Percentiles rank a stretch among this genome's conserved stretches.
Evolutionary conservation across 2,113 vertebrate species (phyloP).

Genomic region (Lepus europaeus): DNA sequence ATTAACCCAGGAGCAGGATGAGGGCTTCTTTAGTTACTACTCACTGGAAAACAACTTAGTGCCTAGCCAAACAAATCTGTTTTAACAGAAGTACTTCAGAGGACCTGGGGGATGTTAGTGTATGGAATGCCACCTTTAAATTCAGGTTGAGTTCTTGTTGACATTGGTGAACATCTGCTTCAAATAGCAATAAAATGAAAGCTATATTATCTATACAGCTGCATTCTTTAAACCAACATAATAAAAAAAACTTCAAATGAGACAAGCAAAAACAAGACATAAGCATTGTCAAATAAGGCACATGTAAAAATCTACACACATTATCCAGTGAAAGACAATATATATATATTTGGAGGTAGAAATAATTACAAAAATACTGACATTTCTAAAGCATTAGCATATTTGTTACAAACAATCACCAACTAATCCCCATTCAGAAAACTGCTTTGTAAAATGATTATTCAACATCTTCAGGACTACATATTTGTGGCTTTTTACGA

Average conservation of each 20-base stretch:
- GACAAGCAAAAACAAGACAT: conserved; percentile 83
- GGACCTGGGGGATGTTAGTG: conserved; percentile 74
- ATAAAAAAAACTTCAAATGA: conserved; percentile 85
- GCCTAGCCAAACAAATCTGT: conserved; percentile 66
- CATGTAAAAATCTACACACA: conserved; percentile 88
- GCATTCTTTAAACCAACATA: conserved; percentile 84
- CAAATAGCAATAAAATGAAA: conserved; percentile 80
- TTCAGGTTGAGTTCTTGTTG: conserved; percentile 71
- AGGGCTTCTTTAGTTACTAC: conserved; percentile 59
- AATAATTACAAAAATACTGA: conserved; percentile 94
- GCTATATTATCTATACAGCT: conserved; percentile 76
- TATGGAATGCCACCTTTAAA: conserved; percentile 76
- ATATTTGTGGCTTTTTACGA: conserved; percentile 70
- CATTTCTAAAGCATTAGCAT: conserved; percentile 88
- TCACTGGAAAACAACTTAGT: conserved; percentile 81
- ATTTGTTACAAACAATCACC: conserved; percentile 87
- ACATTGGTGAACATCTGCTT: conserved; percentile 83
- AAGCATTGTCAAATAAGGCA: conserved; percentile 90
- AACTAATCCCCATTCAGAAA: conserved; percentile 87
- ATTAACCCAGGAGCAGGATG: conserved; percentile 55
- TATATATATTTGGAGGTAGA: conserved; percentile 90
- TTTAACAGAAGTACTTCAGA: conserved; percentile 57
- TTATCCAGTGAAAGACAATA: conserved; percentile 91
- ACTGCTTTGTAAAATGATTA: conserved; percentile 86
- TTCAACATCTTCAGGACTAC: conserved; percentile 82